These are phyloP conservation scores for Burhinus oedicnemus DNA, from an alignment of 2,113 vertebrate species.

Conservation along the genomic window DNA sequence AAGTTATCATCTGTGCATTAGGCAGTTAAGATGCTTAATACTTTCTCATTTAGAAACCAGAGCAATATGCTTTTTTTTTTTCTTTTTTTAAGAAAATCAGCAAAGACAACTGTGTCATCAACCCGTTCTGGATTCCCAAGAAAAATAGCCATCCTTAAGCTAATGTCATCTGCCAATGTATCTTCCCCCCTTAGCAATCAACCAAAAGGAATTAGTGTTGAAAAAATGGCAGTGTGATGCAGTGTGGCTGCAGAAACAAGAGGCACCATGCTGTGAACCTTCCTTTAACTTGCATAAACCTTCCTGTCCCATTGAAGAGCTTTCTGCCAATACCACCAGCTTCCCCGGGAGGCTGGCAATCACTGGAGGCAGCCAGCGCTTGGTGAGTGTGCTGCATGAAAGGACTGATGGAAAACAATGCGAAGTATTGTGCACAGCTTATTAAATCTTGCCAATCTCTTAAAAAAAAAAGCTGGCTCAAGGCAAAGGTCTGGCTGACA, in stretches of 20 bases:
- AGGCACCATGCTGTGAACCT: not conserved
- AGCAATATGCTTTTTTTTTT: not conserved
- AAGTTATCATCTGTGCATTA: not conserved
- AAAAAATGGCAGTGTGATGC: not conserved
- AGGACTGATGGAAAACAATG: not conserved
- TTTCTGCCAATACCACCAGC: not conserved
- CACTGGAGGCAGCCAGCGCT: not conserved
- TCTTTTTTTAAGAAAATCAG: not conserved
- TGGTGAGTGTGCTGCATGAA: not conserved
- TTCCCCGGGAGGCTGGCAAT: not conserved
- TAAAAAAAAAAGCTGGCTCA: not conserved
- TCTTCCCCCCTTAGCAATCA: not conserved
- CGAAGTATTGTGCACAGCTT: not conserved
- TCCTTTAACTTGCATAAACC: not conserved
- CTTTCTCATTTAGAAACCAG: not conserved
- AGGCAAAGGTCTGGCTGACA: not conserved
- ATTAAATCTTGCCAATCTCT: not conserved
- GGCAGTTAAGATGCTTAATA: not conserved
- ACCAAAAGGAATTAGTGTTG: not conserved
- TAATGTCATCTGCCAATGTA: not conserved
- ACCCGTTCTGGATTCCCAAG: not conserved
- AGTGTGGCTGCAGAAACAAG: not conserved
- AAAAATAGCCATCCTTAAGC: not conserved
- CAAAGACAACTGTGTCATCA: not conserved
- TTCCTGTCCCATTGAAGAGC: not conserved